A percentile compares a stretch with the other conserved stretches of the same genome.
Evolutionary conservation across 2,797 vertebrate genomes (phyloP).

Genomic region (Acanthiza pusilla): DNA sequence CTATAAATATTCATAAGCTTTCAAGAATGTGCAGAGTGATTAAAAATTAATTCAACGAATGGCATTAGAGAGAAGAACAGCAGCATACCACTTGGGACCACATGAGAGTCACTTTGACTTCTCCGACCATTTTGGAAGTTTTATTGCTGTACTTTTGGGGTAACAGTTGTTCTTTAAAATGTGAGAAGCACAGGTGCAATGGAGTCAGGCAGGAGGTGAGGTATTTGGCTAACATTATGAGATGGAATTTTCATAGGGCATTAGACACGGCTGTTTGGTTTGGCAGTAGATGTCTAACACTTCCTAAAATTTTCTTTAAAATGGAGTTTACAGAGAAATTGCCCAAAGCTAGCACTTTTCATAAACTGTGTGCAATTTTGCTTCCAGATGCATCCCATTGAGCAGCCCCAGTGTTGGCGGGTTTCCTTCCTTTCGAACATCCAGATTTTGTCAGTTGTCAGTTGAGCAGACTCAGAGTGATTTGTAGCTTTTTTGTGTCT

Average conservation of each 20-base stretch:
- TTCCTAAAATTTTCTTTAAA: background rate
- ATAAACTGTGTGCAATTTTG: background rate
- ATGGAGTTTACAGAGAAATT: background rate
- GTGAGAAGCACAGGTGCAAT: background rate
- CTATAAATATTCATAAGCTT: conserved; percentile 37
- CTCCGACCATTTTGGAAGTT: background rate
- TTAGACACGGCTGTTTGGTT: background rate
- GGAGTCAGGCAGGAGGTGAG: background rate
- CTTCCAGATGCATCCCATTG: background rate
- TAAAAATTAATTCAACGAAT: conserved; percentile 26
- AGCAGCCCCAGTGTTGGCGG: background rate
- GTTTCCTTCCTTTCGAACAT: background rate
- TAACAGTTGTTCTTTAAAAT: background rate
- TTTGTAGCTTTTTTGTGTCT: background rate
- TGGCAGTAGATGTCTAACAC: background rate
- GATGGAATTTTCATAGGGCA: background rate
- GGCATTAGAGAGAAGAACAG: background rate
- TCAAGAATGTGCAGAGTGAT: conserved; percentile 1
- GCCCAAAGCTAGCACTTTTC: background rate
- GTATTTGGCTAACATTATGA: background rate
- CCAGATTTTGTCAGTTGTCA: background rate
- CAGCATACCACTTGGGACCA: background rate
- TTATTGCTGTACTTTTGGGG: background rate
- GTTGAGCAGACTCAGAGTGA: background rate
- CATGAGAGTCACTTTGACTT: background rate